Percentiles rank a stretch among this genome's conserved stretches.
phyloP scores from a whole-genome alignment of 1,140 invertebrate species.

The Neodiprion fabricii region DNA sequence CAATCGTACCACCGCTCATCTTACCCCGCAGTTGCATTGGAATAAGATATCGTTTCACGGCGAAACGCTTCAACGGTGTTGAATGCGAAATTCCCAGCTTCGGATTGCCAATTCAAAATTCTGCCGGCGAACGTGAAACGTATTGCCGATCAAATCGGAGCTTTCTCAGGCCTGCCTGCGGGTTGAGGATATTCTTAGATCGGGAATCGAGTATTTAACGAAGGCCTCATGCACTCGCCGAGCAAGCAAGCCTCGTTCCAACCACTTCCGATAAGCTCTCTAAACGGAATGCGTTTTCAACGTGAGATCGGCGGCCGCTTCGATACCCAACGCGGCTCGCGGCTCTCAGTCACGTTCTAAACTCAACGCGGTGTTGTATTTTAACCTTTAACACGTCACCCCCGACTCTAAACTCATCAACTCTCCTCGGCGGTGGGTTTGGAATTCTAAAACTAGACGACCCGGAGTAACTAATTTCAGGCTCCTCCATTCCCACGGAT shows the following conservation, averaged over 20 bases:
- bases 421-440: neutral
- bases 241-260: too few species aligned
- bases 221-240: conserved; percentile 13
- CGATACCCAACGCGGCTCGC: neutral
- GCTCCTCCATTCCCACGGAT: neutral
- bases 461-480: neutral
- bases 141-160: conserved; percentile 55
- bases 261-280: neutral
- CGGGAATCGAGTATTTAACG: conserved; percentile 25
- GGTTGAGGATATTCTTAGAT: neutral
- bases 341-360: neutral
- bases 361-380: neutral
- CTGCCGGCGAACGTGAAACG: conserved; percentile 44
- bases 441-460: conserved; percentile 5
- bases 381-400: neutral
- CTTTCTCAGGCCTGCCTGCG: conserved; percentile 36
- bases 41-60: too few species aligned
- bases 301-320: neutral
- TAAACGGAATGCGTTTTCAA: neutral
- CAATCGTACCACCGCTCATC: too few species aligned
- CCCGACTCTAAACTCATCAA: neutral
- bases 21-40: too few species aligned
- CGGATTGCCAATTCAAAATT: conserved; percentile 21
- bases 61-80: too few species aligned
- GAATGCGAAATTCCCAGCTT: too few species aligned